These are phyloP conservation scores for Monochamus alternatus DNA, from an alignment of 2,888 invertebrate species.

Conservation along the genomic window DNA sequence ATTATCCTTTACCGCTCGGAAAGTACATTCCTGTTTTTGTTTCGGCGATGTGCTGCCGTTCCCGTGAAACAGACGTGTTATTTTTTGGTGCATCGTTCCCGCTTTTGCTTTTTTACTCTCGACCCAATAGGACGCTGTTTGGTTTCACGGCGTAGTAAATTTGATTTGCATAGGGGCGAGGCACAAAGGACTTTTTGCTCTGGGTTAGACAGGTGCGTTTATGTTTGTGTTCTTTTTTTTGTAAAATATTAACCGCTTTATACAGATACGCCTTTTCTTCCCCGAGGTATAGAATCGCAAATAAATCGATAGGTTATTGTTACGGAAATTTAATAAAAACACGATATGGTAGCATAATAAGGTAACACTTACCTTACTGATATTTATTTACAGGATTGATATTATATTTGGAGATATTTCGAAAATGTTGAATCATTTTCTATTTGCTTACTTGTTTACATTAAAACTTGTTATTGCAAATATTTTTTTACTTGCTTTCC, in stretches of 20 bases:
- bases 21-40: conserved; percentile 15
- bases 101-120: conserved; percentile 1
- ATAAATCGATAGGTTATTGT: too few species aligned
- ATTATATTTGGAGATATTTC: too few species aligned
- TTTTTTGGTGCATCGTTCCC: neutral
- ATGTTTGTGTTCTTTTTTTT: neutral
- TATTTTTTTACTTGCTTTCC: too few species aligned
- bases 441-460: too few species aligned
- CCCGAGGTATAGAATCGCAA: too few species aligned
- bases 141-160: neutral
- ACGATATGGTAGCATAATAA: too few species aligned
- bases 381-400: too few species aligned
- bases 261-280: neutral
- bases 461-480: too few species aligned
- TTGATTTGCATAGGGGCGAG: conserved; percentile 1
- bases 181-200: neutral
- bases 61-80: neutral
- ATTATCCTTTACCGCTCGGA: conserved; percentile 23
- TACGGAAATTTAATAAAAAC: too few species aligned
- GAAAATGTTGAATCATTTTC: too few species aligned
- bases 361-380: too few species aligned
- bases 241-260: neutral
- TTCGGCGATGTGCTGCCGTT: neutral
- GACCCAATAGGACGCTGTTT: neutral
- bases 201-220: neutral